Percentiles rank a stretch among this genome's conserved stretches.
These are phyloP conservation scores for Herpetotheres cachinnans DNA, from an alignment of 2,113 vertebrate genomes.

Conservation along the genomic window DNA sequence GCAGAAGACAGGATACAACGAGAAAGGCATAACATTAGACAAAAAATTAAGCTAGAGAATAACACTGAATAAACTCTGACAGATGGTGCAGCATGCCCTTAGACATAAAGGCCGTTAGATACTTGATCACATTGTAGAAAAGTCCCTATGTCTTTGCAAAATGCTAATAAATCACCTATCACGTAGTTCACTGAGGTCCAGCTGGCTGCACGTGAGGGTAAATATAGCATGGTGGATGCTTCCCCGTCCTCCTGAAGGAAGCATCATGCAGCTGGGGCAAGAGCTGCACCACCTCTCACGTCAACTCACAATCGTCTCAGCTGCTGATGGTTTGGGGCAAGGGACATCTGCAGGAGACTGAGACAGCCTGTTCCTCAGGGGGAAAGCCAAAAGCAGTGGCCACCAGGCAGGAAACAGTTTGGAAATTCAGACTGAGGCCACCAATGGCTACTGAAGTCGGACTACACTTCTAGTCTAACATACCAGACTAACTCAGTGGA, in stretches of 20 bases:
- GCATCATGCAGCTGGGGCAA: not conserved
- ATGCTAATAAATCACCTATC: not conserved
- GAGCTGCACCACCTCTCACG: not conserved
- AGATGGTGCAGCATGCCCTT: not conserved
- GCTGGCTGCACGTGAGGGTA: not conserved
- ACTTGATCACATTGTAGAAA: not conserved
- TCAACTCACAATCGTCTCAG: not conserved
- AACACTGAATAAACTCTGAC: not conserved
- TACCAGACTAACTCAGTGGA: not conserved
- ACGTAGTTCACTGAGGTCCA: not conserved
- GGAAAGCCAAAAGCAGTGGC: not conserved
- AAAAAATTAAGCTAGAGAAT: not conserved
- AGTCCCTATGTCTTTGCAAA: not conserved
- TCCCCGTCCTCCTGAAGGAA: not conserved
- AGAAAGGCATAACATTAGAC: not conserved
- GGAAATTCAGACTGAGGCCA: not conserved
- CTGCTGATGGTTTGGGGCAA: not conserved
- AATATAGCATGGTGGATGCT: fast-evolving
- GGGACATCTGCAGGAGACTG: not conserved
- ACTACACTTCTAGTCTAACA: not conserved
- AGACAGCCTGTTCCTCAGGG: not conserved
- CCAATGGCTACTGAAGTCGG: not conserved
- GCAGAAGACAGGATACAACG: not conserved
- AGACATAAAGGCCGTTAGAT: not conserved
- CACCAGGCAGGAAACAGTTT: not conserved